Conservation (phyloP, 2,113 vertebrate species). For the Bubalus kerabau region DNA sequence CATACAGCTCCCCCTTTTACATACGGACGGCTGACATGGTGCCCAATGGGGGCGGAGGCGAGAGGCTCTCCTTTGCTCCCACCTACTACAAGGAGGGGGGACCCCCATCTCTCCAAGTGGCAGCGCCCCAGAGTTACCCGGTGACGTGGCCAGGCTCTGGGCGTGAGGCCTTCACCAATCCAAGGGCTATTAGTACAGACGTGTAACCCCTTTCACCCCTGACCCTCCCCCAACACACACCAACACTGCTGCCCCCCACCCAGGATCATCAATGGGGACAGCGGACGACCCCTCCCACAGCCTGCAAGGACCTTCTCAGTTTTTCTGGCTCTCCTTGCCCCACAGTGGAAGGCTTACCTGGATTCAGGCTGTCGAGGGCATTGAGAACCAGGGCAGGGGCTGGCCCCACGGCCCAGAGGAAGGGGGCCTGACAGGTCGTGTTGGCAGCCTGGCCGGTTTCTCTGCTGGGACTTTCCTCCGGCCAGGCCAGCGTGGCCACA, state of each 20-base stretch:
- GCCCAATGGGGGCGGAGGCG: constrained; percentile 92
- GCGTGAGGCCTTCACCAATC: constrained; percentile 86
- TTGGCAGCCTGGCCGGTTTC: constrained; percentile 9
- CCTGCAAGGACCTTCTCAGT: neutral
- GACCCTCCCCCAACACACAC: neutral
- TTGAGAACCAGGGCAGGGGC: neutral
- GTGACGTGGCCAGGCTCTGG: constrained; percentile 82
- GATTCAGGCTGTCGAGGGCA: neutral
- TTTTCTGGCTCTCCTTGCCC: constrained; percentile 12
- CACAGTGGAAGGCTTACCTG: neutral
- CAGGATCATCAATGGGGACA: neutral
- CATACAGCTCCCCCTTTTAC: constrained; percentile 91
- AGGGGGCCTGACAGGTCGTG: neutral
- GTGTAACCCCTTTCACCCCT: constrained; percentile 81
- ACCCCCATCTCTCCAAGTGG: constrained; percentile 82
- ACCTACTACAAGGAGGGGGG: constrained; percentile 89
- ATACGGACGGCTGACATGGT: constrained; percentile 90
- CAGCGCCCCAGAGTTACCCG: constrained; percentile 83
- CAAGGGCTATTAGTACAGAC: constrained; percentile 93
- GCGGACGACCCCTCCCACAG: neutral
- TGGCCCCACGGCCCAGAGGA: neutral
- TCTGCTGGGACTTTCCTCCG: constrained; percentile 58
- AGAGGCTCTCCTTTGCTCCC: constrained; percentile 87
- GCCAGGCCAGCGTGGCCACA: constrained; percentile 50
- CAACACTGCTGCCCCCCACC: neutral